Evolutionary conservation across 2,797 vertebrate species (phyloP), one percentile per base, ranked within the genome.

Genomic region (Urosaurus nigricauda): DNA sequence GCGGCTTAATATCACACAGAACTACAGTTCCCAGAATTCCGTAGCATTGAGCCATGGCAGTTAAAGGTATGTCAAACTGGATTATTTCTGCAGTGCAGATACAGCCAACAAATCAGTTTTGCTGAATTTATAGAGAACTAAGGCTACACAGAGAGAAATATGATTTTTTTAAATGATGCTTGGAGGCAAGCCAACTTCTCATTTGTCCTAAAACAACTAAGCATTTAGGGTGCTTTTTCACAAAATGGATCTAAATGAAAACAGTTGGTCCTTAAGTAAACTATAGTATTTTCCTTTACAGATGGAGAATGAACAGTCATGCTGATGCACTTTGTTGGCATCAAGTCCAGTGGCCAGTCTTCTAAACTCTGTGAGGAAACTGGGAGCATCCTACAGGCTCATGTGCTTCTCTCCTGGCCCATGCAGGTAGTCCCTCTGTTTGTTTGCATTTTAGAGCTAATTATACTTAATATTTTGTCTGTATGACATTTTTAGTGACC

Each of bases 101-200:
- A 8, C 47, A 51, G 47, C 47, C 47, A 11, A 68, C 21, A 21
- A 79, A 35, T 37, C 58, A 17, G 56, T 13, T 13, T 60, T 37
- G 32, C 13, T 85, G 32, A 40, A 40, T 17, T 17, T 26, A 71
- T 58, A 65, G 11, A 53, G 32, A 79, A 29, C 1, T 0, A n/a
- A 83, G 17, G 4, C 2, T 1, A 19, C 24, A 1, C 0, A 43
- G 43, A 75, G 53, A 0, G 58, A 12, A 0, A 2, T 24, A 16
- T 17, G 13, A 11, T 51, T 51, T 51, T 51, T 51, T 51, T 14
- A 47, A 74, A n/a, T 40, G 32, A 2, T 40, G 26, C 77, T 0
- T 51, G 65, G 26, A 82, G 75, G 16, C 5, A 82, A 12, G 7
- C 12, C 4, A 12, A 65, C 43, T 56, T 26, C 60, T 3, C 3